Conservation (phyloP, 2,797 vertebrate species). For the Heliangelus exortis region DNA sequence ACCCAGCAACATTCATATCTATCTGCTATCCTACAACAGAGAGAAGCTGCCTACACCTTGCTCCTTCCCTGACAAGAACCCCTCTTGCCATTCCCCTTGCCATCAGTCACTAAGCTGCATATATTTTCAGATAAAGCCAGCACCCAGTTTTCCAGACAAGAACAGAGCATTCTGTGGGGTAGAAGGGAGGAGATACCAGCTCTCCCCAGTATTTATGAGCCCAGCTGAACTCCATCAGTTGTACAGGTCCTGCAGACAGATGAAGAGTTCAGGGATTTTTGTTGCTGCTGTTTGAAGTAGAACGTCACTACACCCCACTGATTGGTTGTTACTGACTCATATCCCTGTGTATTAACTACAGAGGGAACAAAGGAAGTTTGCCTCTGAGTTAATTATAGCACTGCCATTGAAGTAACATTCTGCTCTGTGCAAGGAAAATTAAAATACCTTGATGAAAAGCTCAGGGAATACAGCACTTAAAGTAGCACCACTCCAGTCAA, state of each 20-base stretch:
- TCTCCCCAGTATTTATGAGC: background rate
- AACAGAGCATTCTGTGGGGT: background rate
- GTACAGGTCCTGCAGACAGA: background rate
- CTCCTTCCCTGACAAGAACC: background rate
- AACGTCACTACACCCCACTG: background rate
- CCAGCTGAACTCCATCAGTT: accelerated
- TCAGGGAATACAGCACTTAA: background rate
- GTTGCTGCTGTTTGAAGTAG: background rate
- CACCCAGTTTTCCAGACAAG: background rate
- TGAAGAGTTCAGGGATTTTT: background rate
- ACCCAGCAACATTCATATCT: background rate
- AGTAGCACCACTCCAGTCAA: background rate
- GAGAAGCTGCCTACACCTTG: background rate
- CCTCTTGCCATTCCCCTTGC: background rate
- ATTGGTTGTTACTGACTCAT: slow-evolving; percentile 53
- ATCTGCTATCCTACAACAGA: background rate
- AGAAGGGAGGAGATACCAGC: background rate
- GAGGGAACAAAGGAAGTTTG: slow-evolving; percentile 51
- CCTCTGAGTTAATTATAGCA: slow-evolving; percentile 35
- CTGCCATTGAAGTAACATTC: background rate
- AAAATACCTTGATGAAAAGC: slow-evolving; percentile 11
- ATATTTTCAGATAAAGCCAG: background rate
- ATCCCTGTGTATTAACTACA: background rate
- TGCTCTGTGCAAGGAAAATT: slow-evolving; percentile 16
- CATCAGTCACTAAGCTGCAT: background rate